Percentiles rank a stretch among this genome's conserved stretches.
These are phyloP conservation scores for Procambarus clarkii DNA, from an alignment of 1,140 invertebrate genomes.

Conservation along the genomic window DNA sequence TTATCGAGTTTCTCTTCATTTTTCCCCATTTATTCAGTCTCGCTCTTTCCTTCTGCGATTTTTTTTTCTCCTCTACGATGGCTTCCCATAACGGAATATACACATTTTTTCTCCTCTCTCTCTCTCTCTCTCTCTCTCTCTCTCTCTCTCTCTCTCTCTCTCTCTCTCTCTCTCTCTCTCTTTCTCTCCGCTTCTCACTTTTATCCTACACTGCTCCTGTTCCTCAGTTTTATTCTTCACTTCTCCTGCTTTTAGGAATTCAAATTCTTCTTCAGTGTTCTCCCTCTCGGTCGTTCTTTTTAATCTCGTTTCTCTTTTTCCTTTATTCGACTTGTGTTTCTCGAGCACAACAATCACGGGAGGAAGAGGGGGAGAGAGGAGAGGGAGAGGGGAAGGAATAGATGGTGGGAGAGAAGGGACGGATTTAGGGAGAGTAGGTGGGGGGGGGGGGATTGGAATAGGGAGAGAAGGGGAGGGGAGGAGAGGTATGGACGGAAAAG, in stretches of 20 bases:
- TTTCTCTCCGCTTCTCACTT: neutral
- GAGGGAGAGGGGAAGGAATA: too few species aligned
- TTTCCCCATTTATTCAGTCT: neutral
- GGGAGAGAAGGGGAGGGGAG: too few species aligned
- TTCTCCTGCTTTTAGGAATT: neutral
- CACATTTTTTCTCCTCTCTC: neutral
- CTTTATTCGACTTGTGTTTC: too few species aligned
- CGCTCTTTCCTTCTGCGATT: neutral
- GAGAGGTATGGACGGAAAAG: too few species aligned
- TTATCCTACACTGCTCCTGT: neutral
- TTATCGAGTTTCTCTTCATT: conserved; percentile 34
- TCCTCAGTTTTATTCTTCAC: neutral
- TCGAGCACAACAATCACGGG: too few species aligned
- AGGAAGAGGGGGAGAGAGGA: too few species aligned
- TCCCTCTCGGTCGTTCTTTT: neutral
- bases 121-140: conserved; percentile 12
- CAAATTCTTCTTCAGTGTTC: neutral
- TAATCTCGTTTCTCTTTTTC: too few species aligned
- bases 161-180: conserved; percentile 18
- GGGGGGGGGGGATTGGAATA: too few species aligned
- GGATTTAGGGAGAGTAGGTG: too few species aligned
- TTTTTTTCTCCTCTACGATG: neutral
- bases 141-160: neutral
- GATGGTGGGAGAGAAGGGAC: too few species aligned
- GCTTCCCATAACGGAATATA: neutral